Evolutionary conservation across 1,140 invertebrate species (phyloP).

Genomic region (Thalassaphorura encarpata): DNA sequence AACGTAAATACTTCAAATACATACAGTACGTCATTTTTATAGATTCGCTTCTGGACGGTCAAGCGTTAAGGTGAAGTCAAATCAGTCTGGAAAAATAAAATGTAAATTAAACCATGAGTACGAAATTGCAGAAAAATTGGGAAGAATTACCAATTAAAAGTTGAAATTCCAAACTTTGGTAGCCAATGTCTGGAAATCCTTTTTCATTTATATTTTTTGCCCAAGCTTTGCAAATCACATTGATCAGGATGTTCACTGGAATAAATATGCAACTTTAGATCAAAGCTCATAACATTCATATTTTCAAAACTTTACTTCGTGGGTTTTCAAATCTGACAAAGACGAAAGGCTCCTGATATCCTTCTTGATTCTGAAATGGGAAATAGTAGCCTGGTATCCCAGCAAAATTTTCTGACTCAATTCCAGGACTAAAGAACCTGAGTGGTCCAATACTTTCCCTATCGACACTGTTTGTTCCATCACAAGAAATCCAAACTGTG

Average conservation of each 20-base stretch:
- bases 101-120: too few relatives aligned
- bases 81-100: too few relatives aligned
- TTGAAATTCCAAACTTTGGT: too few relatives aligned
- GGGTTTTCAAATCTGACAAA: conserved; percentile 38
- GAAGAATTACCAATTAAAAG: too few relatives aligned
- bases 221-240: neutral
- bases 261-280: conserved; percentile 33
- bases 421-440: conserved; percentile 49
- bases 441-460: conserved; percentile 75
- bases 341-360: conserved; percentile 37
- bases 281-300: neutral
- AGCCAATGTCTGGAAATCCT: too few relatives aligned
- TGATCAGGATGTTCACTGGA: conserved; percentile 32
- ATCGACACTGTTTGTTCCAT: conserved; percentile 80
- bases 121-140: too few relatives aligned
- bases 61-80: too few relatives aligned
- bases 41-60: too few relatives aligned
- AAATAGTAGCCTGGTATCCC: conserved; percentile 70
- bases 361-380: conserved; percentile 54
- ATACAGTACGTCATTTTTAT: too few relatives aligned
- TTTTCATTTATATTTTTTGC: neutral
- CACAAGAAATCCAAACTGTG: conserved; percentile 77
- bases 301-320: neutral
- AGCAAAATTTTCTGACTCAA: neutral
- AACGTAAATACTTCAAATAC: too few relatives aligned